These are phyloP conservation scores for Hemicordylus capensis DNA, from an alignment of 2,113 vertebrate genomes.

Conservation along the genomic window DNA sequence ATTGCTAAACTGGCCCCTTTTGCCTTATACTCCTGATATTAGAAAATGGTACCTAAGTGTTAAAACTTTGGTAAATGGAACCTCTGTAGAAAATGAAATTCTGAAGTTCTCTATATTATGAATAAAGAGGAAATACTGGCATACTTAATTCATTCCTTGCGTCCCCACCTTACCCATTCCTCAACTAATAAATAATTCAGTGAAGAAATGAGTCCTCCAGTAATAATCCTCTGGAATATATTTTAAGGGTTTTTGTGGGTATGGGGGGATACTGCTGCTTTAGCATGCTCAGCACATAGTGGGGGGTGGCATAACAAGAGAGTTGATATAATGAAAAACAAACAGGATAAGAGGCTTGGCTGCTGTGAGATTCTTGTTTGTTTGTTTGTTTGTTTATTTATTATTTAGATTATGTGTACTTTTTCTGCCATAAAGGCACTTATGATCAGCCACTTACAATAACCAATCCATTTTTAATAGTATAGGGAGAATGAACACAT, in stretches of 20 bases:
- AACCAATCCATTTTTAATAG: neutral
- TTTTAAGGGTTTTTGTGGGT: slow-evolving; percentile 20
- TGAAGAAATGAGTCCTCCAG: slow-evolving; percentile 1
- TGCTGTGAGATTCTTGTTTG: neutral
- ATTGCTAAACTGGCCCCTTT: neutral
- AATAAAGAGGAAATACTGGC: slow-evolving; percentile 42
- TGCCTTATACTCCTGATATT: neutral
- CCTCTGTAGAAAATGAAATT: slow-evolving; percentile 38
- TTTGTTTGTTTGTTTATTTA: neutral
- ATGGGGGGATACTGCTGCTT: neutral
- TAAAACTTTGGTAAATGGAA: neutral
- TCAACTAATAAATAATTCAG: slow-evolving; percentile 34
- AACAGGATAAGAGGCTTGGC: neutral
- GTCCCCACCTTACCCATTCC: neutral
- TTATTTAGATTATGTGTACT: neutral
- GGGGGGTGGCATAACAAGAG: neutral
- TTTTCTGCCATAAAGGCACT: neutral
- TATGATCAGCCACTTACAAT: neutral
- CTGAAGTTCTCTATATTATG: slow-evolving; percentile 31
- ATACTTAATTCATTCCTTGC: slow-evolving; percentile 33
- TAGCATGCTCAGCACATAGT: neutral
- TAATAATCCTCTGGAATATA: neutral
- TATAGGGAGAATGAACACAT: neutral
- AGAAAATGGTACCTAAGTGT: neutral
- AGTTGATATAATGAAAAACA: slow-evolving; percentile 14